Evolutionary conservation across 2,797 vertebrate genomes (phyloP).

Genomic region (Poliocrania exsul): DNA sequence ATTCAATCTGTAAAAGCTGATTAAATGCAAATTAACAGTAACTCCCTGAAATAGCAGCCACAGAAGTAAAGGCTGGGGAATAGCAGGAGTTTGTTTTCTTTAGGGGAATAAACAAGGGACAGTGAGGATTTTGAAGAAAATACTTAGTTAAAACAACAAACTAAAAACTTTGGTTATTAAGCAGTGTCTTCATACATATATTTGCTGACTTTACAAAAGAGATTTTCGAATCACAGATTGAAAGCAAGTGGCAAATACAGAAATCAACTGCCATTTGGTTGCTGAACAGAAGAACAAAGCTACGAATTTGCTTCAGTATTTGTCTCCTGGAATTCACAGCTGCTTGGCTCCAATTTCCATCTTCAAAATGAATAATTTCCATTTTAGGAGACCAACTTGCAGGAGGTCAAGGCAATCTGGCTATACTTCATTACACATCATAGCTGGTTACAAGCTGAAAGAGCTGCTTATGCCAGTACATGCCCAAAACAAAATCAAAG

Average conservation of each 20-base stretch:
- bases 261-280: not conserved
- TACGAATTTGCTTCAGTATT: not conserved
- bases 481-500: not conserved
- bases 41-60: not conserved
- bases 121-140: not conserved
- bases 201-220: not conserved
- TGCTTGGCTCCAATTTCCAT: slow-evolving; percentile 45
- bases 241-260: not conserved
- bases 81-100: not conserved
- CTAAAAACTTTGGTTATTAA: not conserved
- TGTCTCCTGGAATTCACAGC: slow-evolving; percentile 41
- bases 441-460: not conserved
- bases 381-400: slow-evolving; percentile 36
- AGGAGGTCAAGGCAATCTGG: slow-evolving; percentile 14
- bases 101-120: not conserved
- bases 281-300: not conserved
- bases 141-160: not conserved
- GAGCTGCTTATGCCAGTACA: not conserved
- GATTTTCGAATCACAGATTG: not conserved
- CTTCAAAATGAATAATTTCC: slow-evolving; percentile 44
- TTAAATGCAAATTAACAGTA: not conserved
- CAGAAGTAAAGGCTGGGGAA: not conserved
- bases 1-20: not conserved
- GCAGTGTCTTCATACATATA: not conserved
- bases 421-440: not conserved